phyloP scores from a whole-genome alignment of 2,888 invertebrate species.

The Camptogramma bilineatum region DNA sequence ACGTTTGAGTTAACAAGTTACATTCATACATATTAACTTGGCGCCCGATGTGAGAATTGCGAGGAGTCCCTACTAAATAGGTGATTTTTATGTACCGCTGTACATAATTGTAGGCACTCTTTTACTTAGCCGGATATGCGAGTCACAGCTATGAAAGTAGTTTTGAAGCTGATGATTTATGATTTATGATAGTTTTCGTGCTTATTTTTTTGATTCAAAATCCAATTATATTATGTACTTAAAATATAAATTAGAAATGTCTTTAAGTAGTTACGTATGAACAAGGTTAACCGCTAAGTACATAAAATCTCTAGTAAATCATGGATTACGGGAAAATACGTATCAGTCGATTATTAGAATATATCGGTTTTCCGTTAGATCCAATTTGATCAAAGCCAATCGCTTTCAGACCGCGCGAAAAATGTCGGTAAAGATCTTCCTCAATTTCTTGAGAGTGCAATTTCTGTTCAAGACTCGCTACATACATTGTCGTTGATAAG shows the following conservation, averaged over 20 bases:
- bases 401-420: slow-evolving; percentile 34
- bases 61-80: slow-evolving; percentile 49
- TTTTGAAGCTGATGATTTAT: not conserved
- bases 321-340: slow-evolving; percentile 12
- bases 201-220: too few species aligned
- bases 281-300: not conserved
- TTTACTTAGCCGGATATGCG: not conserved
- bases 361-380: slow-evolving; percentile 36
- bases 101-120: not conserved
- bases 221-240: too few species aligned
- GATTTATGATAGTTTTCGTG: too few species aligned
- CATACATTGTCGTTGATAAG: slow-evolving; percentile 52
- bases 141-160: not conserved
- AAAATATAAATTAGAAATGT: too few species aligned
- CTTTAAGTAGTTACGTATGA: too few species aligned
- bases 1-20: slow-evolving; percentile 71
- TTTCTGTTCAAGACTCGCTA: slow-evolving; percentile 42
- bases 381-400: slow-evolving; percentile 38
- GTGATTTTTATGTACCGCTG: slow-evolving; percentile 38
- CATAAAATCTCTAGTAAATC: not conserved
- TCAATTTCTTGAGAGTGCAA: slow-evolving; percentile 44
- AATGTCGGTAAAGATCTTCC: slow-evolving; percentile 38
- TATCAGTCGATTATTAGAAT: slow-evolving; percentile 30
- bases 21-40: slow-evolving; percentile 82
- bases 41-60: slow-evolving; percentile 56